phyloP scores from a whole-genome alignment of 64 coral and sea anemone species.

The Platygyra sinensis region DNA sequence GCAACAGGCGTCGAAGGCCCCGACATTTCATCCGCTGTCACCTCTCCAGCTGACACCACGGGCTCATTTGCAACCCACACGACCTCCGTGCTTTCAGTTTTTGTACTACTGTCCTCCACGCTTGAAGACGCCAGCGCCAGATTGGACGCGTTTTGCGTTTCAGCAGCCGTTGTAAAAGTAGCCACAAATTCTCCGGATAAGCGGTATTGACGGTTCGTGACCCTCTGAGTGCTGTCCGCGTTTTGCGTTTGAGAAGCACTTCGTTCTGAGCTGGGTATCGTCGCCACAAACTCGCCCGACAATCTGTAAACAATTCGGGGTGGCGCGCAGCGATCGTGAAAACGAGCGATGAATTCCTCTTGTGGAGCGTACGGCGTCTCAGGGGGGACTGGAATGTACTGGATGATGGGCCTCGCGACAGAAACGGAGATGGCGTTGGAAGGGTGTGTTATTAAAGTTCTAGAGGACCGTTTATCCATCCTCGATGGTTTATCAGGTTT shows the following conservation, averaged over 20 bases:
- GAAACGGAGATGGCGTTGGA: constrained; percentile 19
- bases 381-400: constrained; percentile 48
- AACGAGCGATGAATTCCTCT: constrained; percentile 75
- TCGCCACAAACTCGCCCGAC: constrained; percentile 75
- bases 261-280: constrained; percentile 49
- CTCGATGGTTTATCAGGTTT: constrained; percentile 30
- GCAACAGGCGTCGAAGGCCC: constrained; percentile 62
- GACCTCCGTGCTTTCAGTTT: constrained; percentile 50
- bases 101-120: constrained; percentile 24
- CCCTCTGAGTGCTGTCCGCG: constrained; percentile 18
- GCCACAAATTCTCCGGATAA: constrained; percentile 73
- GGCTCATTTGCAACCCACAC: constrained; percentile 86
- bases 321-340: constrained; percentile 52
- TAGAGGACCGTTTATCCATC: constrained; percentile 31
- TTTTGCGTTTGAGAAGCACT: not conserved
- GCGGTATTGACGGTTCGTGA: constrained; percentile 43
- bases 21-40: constrained; percentile 87
- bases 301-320: constrained; percentile 82
- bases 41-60: constrained; percentile 56
- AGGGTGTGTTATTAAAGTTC: constrained; percentile 37
- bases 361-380: constrained; percentile 84
- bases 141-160: constrained; percentile 30
- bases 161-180: constrained; percentile 48
- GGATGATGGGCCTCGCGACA: constrained; percentile 52
- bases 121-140: constrained; percentile 32